Base-by-base conservation (phyloP, 2,113 vertebrate species). In the Struthio camelus region DNA sequence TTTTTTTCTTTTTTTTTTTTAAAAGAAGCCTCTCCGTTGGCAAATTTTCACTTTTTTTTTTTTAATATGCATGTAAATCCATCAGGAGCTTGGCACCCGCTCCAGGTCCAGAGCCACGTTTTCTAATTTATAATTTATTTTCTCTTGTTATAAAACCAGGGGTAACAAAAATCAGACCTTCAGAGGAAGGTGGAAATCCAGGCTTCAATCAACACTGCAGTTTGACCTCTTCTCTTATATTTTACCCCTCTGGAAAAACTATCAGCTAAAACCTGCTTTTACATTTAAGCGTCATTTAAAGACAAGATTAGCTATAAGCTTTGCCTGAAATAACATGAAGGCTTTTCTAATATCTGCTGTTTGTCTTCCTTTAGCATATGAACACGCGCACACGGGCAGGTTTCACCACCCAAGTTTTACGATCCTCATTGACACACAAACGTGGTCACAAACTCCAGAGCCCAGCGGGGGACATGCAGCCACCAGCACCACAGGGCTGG, bases 281-380 rank as follows among this genome's bases (percentile, higher is more conserved):
- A 61, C 28, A 23, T 48, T 71, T 5, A 14, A 17, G 13, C 27
- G 5, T 22, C 40, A 1, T 3, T 66, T n/a, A 18, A 34, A 42
- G 36, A 23, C 2, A 9, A n/a, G 53, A 62, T 9, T 6, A 7
- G 3, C n/a, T 2, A 1, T 6, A 44, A 80, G 77, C 59, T 34
- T 51, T 4, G 1, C 69, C 30, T 8, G 4, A 38, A 54, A 34
- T 1, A 36, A 11, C 56, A 9, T 10, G 1, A 10, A 2, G 9
- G 67, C 18, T 61, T 71, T 28, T 6, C n/a, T 2, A 3, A 8
- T 6, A 6, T 14, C 58, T 11, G 8, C 36, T 11, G 56, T 59
- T 59, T 34, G 46, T 9, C 64, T 66, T 66, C 34, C 27, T n/a
- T 19, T 11, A 34, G 38, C 25, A 9, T 30, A 18, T 13, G 42